Conservation (phyloP, 35 echinoderm and acorn worm species). For the Lytechinus pictus region DNA sequence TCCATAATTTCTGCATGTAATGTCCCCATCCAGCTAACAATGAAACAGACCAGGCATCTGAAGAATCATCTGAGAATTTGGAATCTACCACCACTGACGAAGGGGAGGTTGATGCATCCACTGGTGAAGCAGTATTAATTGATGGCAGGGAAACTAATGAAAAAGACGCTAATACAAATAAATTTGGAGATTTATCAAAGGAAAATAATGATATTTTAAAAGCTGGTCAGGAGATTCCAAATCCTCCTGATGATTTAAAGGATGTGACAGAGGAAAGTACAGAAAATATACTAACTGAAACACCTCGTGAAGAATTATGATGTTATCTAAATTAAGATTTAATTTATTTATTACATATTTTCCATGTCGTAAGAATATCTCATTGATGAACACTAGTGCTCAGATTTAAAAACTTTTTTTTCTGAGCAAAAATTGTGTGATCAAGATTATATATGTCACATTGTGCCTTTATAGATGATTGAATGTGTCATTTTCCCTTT, state of each 20-base stretch:
- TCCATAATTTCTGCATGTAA: background rate
- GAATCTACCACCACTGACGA: slow-evolving; percentile 28
- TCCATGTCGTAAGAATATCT: background rate
- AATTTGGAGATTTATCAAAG: background rate
- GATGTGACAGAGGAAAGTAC: background rate
- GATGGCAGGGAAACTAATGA: background rate
- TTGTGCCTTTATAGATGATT: background rate
- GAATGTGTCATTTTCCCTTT: background rate
- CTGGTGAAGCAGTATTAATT: slow-evolving; percentile 19
- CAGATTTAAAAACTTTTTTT: no score
- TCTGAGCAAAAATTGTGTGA: background rate
- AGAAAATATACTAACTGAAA: background rate
- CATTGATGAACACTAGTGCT: background rate
- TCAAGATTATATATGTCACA: background rate
- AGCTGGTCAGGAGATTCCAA: slow-evolving; percentile 35
- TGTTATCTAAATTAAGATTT: background rate
- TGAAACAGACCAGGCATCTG: slow-evolving; percentile 42
- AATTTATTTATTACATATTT: background rate
- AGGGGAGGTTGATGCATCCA: slow-evolving; percentile 36
- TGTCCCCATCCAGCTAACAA: slow-evolving; percentile 49
- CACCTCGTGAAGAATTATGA: background rate
- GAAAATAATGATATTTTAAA: background rate
- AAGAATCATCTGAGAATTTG: slow-evolving; percentile 45
- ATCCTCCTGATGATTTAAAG: slow-evolving; percentile 24
- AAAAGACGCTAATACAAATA: background rate